These are phyloP conservation scores for Nemotelus nigrinus DNA, from an alignment of 2,888 invertebrate genomes.

Conservation along the genomic window DNA sequence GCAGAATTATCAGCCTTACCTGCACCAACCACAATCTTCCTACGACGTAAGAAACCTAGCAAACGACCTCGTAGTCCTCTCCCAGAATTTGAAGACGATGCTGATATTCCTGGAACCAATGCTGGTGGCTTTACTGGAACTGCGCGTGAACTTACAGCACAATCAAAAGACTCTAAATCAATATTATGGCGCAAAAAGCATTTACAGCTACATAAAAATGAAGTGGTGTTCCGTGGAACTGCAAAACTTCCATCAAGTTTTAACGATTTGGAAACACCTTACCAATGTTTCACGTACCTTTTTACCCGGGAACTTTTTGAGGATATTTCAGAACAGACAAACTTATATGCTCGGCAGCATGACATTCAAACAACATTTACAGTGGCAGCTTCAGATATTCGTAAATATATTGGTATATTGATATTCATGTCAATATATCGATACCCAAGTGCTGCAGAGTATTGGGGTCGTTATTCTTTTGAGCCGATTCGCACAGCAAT, in stretches of 20 bases:
- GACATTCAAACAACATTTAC: conserved; percentile 12
- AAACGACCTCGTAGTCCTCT: no score
- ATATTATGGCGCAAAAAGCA: neutral
- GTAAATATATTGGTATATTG: conserved; percentile 19
- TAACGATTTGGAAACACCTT: conserved; percentile 16
- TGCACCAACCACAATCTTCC: no score
- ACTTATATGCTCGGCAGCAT: conserved; percentile 19
- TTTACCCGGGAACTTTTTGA: conserved; percentile 1
- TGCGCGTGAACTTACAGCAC: neutral
- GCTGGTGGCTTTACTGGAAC: conserved; percentile 3
- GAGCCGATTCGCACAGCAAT: no score
- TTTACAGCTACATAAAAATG: conserved; percentile 1
- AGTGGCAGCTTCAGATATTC: conserved; percentile 14
- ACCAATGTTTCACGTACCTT: conserved; percentile 16
- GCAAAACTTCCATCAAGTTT: neutral
- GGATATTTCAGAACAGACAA: conserved; percentile 8
- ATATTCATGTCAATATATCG: conserved; percentile 24
- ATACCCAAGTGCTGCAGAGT: neutral
- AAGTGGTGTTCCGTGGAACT: neutral
- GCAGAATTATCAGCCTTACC: neutral
- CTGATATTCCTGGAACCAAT: neutral
- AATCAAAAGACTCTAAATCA: neutral
- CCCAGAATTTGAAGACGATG: no score
- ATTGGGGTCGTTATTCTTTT: no score
- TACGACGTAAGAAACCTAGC: no score